Base-by-base conservation (phyloP, 2,797 vertebrate species). In the Cyclopterus lumpus region DNA sequence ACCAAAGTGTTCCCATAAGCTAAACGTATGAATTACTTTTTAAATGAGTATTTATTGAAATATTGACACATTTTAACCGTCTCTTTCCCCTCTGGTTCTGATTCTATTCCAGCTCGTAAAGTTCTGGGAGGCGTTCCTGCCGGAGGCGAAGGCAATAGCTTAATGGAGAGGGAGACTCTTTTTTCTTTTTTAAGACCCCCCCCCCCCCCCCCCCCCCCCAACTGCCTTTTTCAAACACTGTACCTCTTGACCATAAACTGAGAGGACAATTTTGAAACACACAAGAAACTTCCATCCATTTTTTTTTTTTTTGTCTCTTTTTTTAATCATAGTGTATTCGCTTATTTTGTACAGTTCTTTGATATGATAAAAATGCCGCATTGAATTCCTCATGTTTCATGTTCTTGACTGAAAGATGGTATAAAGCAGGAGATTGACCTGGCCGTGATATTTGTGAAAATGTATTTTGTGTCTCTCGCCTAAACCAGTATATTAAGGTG, bases 81-180 rank as follows among this genome's bases (percentile, higher is more conserved):
- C 32, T 26, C 76, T 38, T 76, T 15, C 3, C 38, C 38, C n/a
- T 75, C 53, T 80, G 9, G 0, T 20, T 11, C 61, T 70, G 6
- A 40, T 75, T 85, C 40, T 85, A 3, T 89, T 82, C 3, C 93
- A 99, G 97, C 94, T 98, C 57, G 96, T 97, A 80, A 99, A 97
- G 91, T 98, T 97, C 81, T 99, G 98, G 98, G 98, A 99, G 90
- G 96, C 97, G 0, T 99, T 99, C 93, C 94, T 99, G 61, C 98
- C 98, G 0, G 97, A 99, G 90, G 98, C 97, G 2, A 99, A 98
- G 92, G 97, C 97, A 36, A 99, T 99, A 91, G 98, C 96, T 72
- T 99, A 96, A 96, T 65, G 24, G 89, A 88, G 91, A 82, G 71
- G 64, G 74, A 92, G 84, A 75, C 84, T 73, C 79, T 80, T 77